Evolutionary conservation across 2,797 vertebrate species (phyloP), one percentile per base, ranked within the genome.

Genomic region (Artibeus jamaicensis): DNA sequence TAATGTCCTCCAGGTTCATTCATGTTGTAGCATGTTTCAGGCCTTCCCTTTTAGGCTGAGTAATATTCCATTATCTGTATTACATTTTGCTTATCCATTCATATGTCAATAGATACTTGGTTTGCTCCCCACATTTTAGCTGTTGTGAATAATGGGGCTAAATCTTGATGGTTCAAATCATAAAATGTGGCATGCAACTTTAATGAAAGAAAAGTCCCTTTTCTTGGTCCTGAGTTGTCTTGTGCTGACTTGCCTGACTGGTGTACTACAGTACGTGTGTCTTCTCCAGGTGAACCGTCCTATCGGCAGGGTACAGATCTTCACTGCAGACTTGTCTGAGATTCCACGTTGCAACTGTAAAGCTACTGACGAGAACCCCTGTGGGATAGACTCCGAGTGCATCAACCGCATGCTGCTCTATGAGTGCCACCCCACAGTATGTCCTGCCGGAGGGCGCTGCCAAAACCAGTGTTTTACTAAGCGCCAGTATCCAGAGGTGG

Each of bases 401-500:
- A 99, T 99, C 98, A 99, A 99, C 97, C 99, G 99, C 92, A 99
- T 99, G 99, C 97, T 99, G 97, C 99, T 99, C 4, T 99, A 99
- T 4, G 99, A 99, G 93, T 99, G 99, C 97, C 99, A 99, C 94
- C 99, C 99, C 9, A 97, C 99, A 97, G 99, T 99, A 76, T 99
- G 99, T 85, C 99, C 99, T 0, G 99, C 99, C 0, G 99, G 99
- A 0, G 99, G 99, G 34, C 98, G 98, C 19, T 99, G 99, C 97
- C 99, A 99, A 84, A 99, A 99, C 98, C 99, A 99, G 98, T 99
- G 99, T 84, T 99, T 99, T 97, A 99, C 98, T 92, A 99, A 99
- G 97, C 99, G 99, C 24, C 99, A 99, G 98, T 99, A 99, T 97
- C 99, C 99, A 18, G 99, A 99, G 86, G 99, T 99, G 10, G 99